Evolutionary conservation across 2,113 vertebrate genomes (phyloP).

Genomic region (Pionites leucogaster): DNA sequence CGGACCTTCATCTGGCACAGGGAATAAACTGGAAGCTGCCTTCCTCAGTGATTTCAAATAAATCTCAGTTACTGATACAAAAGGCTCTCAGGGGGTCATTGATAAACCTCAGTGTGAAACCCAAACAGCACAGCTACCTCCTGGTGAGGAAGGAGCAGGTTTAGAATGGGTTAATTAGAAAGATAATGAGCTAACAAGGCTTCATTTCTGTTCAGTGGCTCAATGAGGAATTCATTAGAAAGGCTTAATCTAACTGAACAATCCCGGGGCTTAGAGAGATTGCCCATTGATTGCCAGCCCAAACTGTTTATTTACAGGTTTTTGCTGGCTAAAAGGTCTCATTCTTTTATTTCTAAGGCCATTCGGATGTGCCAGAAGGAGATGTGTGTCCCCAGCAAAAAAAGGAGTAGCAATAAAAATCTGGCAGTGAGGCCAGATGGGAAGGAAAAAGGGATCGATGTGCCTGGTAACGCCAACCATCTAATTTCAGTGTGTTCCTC

Average conservation of each 20-base stretch:
- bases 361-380: constrained; percentile 2
- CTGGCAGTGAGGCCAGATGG: constrained; percentile 12
- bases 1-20: constrained; percentile 71
- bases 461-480: neutral
- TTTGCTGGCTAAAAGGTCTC: constrained; percentile 55
- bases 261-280: constrained; percentile 68
- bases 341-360: constrained; percentile 51
- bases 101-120: constrained; percentile 77
- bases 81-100: constrained; percentile 74
- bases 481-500: neutral
- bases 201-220: constrained; percentile 75
- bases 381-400: neutral
- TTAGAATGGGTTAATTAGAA: constrained; percentile 80
- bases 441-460: neutral
- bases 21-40: constrained; percentile 66
- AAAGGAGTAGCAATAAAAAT: constrained; percentile 29
- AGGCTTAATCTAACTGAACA: constrained; percentile 75
- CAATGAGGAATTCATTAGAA: constrained; percentile 80
- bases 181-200: constrained; percentile 80
- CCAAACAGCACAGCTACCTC: constrained; percentile 68
- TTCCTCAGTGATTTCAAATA: constrained; percentile 68
- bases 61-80: constrained; percentile 79
- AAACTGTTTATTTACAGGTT: constrained; percentile 70
- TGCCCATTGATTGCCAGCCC: constrained; percentile 67
- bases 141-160: constrained; percentile 70